Base-by-base conservation (phyloP, 2,113 vertebrate species). In the Brachypodius melanocephalos region DNA sequence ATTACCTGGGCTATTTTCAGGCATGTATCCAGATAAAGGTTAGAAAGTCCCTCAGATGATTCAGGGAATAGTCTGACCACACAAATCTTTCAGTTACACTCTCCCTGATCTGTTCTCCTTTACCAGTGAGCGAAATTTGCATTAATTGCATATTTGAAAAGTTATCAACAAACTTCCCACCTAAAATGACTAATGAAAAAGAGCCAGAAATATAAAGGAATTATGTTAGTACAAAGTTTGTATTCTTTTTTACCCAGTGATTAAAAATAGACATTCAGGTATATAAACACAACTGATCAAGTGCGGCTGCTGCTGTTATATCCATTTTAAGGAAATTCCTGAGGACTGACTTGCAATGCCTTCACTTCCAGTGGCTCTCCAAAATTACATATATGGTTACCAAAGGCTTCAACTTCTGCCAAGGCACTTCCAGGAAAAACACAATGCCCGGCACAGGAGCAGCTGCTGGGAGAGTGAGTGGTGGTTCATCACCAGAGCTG, bases 251-350 rank as follows among this genome's bases (percentile, higher is more conserved):
- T 25, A 68, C 16, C n/a, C 85, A 28, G 12, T 49, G 17, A 58
- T 68, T 83, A 80, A 45, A 77, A 79, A 48, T 17, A 81, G 57
- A 46, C n/a, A 32, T 26, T 57, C 48, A 75, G 67, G 51, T 82
- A 46, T 29, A 54, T 6, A 85, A 72, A 61, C 42, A 81, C 62
- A 79, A 73, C 58, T 4, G 11, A 80, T 14, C 8, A 9, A 94
- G 75, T 55, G 11, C 14, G 55, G 34, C 66, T 69, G 89, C 75
- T 89, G 62, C 90, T 45, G 63, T 42, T 62, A 76, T 32, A 71
- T 26, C 94, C 87, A 96, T 92, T 91, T 96, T 76, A 96, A 96
- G 85, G 54, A 89, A 81, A 96, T 88, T 95, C 93, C 92, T 95
- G 79, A 43, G 66, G 90, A 59, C 69, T 95, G 91, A 65, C 49